Percentiles rank a stretch among this genome's conserved stretches.
These are phyloP conservation scores for Cistogaster globosa DNA, from an alignment of 2,888 invertebrate genomes.

Conservation along the genomic window DNA sequence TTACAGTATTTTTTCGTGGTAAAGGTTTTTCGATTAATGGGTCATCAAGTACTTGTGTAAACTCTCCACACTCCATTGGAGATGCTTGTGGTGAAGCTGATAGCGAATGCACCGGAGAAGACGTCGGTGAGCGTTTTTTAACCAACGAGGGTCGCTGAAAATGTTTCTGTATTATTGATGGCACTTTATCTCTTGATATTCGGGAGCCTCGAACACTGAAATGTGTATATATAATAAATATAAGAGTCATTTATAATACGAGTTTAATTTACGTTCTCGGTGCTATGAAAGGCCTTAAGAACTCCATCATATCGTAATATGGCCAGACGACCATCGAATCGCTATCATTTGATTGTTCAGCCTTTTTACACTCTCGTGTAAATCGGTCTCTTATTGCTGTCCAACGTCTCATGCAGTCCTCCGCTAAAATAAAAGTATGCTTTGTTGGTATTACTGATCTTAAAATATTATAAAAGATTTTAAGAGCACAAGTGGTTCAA, in stretches of 20 bases:
- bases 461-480: background rate
- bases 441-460: background rate
- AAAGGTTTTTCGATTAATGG: constrained; percentile 35
- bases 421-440: constrained; percentile 8
- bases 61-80: constrained; percentile 16
- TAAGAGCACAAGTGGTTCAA: too few species aligned
- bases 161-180: background rate
- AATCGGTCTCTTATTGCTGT: constrained; percentile 33
- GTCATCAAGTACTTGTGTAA: constrained; percentile 27
- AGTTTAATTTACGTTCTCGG: constrained; percentile 29
- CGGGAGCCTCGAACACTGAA: constrained; percentile 18
- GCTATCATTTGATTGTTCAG: background rate
- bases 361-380: constrained; percentile 28
- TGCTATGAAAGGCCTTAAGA: constrained; percentile 33
- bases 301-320: constrained; percentile 46
- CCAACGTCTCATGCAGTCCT: constrained; percentile 43
- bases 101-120: background rate
- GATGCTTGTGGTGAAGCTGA: background rate
- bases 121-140: background rate
- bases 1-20: background rate
- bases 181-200: background rate
- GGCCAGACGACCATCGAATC: background rate
- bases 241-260: background rate
- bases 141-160: background rate
- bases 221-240: background rate